phyloP scores from a whole-genome alignment of 2,888 invertebrate genomes.

The Fissipunctia ypsillon region DNA sequence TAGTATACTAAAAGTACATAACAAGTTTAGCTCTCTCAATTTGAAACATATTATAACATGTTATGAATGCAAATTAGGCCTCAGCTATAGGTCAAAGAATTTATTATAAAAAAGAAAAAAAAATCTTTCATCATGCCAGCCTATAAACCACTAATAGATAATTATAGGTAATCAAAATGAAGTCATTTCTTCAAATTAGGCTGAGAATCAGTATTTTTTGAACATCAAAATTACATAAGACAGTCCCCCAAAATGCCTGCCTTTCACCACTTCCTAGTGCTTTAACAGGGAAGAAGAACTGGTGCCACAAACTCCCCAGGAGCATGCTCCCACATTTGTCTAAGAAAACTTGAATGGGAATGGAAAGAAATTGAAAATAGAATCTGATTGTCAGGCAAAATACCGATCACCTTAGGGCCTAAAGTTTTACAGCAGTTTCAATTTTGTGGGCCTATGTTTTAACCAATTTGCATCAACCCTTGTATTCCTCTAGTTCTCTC shows the following conservation, averaged over 20 bases:
- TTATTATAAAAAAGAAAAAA: background rate
- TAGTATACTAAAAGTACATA: too few species aligned
- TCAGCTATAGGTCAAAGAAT: slow-evolving; percentile 3
- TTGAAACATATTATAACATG: background rate
- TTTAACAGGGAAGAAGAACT: background rate
- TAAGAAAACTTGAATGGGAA: too few species aligned
- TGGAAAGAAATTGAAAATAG: background rate
- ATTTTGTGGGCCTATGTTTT: background rate
- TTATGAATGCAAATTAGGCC: background rate
- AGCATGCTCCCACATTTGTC: too few species aligned
- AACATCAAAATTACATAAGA: background rate
- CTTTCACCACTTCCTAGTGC: background rate
- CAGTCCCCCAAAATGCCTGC: background rate
- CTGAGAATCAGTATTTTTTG: background rate
- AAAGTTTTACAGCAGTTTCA: background rate
- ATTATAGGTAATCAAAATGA: too few species aligned
- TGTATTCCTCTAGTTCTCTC: background rate
- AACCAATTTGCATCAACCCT: background rate
- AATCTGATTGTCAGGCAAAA: background rate
- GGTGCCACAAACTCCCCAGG: background rate
- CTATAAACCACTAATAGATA: background rate
- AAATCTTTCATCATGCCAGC: background rate
- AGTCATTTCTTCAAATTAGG: background rate
- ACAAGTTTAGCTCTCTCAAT: too few species aligned
- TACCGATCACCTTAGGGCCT: background rate